These are phyloP conservation scores for Drosophila nigrodunni DNA, from an alignment of 1,140 invertebrate genomes.

Conservation along the genomic window DNA sequence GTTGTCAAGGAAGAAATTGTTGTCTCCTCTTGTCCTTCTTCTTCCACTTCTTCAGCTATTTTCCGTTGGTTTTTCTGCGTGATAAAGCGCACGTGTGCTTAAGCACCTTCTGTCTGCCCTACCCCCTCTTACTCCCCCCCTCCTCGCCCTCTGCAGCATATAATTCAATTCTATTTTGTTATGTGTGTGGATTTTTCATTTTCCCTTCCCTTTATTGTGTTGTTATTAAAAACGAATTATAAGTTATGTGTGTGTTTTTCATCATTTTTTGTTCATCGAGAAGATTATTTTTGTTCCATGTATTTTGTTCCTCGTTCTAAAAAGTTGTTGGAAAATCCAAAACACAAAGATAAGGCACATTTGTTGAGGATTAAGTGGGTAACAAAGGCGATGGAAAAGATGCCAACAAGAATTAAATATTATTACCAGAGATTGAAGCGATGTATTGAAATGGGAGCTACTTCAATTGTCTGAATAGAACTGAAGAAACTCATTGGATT, in stretches of 20 bases:
- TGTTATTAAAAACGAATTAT: conserved; percentile 82
- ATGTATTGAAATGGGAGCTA: conserved; percentile 9
- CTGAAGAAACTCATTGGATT: background rate
- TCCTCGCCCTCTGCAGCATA: background rate
- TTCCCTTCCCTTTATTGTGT: conserved; percentile 17
- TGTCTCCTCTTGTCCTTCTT: conserved; percentile 29
- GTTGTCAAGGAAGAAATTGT: conserved; percentile 7
- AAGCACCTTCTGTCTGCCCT: conserved; percentile 11
- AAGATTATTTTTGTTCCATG: conserved; percentile 52
- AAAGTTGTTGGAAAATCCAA: conserved; percentile 51
- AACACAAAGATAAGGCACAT: conserved; percentile 71
- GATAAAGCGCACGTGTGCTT: conserved; percentile 45
- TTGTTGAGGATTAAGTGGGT: conserved; percentile 61
- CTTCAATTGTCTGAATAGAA: background rate
- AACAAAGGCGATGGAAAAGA: conserved; percentile 34
- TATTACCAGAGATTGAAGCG: conserved; percentile 15
- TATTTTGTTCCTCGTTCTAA: conserved; percentile 28
- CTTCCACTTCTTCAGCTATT: background rate
- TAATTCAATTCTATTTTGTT: conserved; percentile 1
- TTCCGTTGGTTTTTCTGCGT: conserved; percentile 26
- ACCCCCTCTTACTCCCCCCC: background rate
- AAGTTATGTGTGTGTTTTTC: conserved; percentile 77
- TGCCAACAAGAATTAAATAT: conserved; percentile 31
- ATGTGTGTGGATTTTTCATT: conserved; percentile 17
- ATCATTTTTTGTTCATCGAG: conserved; percentile 49